Percentiles rank a stretch among this genome's conserved stretches.
These are phyloP conservation scores for Lycocerus yunnanus DNA, from an alignment of 2,888 invertebrate species.

Conservation along the genomic window DNA sequence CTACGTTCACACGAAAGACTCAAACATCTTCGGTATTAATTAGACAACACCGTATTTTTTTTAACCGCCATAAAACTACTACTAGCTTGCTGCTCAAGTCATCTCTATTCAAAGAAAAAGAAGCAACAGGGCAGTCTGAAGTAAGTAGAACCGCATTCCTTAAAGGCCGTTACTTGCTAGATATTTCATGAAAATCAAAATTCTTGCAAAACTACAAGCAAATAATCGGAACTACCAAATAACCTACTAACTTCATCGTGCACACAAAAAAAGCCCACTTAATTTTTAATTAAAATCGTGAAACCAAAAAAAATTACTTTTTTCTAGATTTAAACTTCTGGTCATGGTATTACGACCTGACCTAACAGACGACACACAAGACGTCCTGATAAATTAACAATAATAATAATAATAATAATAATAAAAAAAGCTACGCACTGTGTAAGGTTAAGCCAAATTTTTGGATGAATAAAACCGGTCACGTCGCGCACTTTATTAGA, in stretches of 20 bases:
- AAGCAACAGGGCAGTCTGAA: constrained; percentile 26
- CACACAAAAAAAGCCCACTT: background rate
- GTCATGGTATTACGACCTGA: background rate
- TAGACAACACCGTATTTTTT: background rate
- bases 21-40: background rate
- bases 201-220: constrained; percentile 8
- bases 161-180: constrained; percentile 31
- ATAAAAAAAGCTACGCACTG: background rate
- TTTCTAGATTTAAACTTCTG: background rate
- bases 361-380: background rate
- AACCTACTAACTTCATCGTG: background rate
- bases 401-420: background rate
- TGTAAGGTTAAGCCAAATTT: background rate
- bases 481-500: background rate
- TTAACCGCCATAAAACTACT: constrained; percentile 10
- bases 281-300: background rate
- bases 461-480: background rate
- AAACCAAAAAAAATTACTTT: background rate
- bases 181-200: constrained; percentile 29
- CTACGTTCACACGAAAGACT: background rate
- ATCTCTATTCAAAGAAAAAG: constrained; percentile 29
- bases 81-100: background rate
- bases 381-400: background rate
- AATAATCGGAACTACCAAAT: background rate
- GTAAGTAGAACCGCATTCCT: constrained; percentile 33